Evolutionary conservation across 2,113 vertebrate species (phyloP).

Genomic region (Corynorhinus townsendii): DNA sequence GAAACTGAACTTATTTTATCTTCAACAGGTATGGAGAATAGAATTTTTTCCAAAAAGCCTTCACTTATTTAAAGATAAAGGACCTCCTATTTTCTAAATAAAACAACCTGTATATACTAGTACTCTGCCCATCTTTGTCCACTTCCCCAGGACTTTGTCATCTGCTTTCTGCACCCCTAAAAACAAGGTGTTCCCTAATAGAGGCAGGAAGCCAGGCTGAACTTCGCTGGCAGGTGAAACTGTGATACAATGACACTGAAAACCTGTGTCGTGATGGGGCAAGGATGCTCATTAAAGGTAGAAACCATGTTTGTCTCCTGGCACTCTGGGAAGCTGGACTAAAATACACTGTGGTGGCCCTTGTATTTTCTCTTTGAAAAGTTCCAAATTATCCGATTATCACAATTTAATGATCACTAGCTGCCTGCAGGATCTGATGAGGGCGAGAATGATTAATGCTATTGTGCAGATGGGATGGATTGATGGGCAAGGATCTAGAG

Average conservation of each 20-base stretch:
- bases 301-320: background rate
- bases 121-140: background rate
- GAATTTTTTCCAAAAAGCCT: background rate
- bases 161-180: background rate
- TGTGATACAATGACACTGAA: background rate
- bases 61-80: background rate
- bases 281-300: background rate
- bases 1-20: background rate
- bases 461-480: background rate
- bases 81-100: background rate
- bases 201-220: background rate
- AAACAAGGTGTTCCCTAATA: background rate
- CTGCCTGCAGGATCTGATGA: background rate
- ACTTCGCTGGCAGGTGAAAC: background rate
- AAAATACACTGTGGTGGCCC: background rate
- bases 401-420: background rate
- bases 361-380: slow-evolving; percentile 13
- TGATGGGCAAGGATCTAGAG: background rate
- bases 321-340: background rate
- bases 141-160: background rate
- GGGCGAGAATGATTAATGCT: background rate
- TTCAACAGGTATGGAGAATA: background rate
- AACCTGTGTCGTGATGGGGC: background rate
- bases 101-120: background rate
- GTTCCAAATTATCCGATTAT: background rate